Evolutionary conservation across 2,113 vertebrate genomes (phyloP), one percentile per base, ranked within the genome.

Genomic region (Tupaia tana): DNA sequence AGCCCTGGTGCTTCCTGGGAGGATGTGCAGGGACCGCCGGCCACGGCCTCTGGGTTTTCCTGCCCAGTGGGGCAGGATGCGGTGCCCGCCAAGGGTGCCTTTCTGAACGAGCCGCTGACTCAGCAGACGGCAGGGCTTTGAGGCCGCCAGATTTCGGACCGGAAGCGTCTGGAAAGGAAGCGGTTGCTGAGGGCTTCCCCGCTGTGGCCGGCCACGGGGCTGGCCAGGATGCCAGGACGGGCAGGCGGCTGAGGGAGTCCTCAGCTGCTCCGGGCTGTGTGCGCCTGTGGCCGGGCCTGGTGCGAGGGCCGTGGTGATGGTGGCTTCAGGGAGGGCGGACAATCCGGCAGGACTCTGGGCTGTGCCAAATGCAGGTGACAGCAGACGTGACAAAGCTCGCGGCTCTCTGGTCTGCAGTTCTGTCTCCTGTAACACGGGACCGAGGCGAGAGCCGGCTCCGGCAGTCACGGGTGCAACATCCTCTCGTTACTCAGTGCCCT

Each of bases 141-240:
- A 94, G 67, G 88, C 61, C 19, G 7, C 86, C 69, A 31, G 95
- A 75, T 61, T 67, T 75, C 63, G 81, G 64, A 70, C 67, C 0
- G 81, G 94, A 97, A 96, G 91, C 14, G 29, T 90, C 93, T 97
- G 70, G 92, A 75, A 79, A 95, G 97, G 96, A 97, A 96, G 95
- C 80, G 70, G 93, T 73, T 79, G 80, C 93, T 77, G 24, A 63
- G 95, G 96, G 92, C 56, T 96, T 96, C 90, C 95, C 96, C 22
- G 8, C 58, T 10, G 69, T 12, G 2, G 89, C 22, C 74, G 86
- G 89, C 86, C 78, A 69, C 18, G 9, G 0, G 24, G 8, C 75
- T 34, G 15, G 66, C 9, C 95, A 91, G 96, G 90, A 95, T 70
- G 90, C 81, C 43, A 43, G 43, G 5, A 43, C 43, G 43, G 43